Evolutionary conservation across 1,140 invertebrate species (phyloP).

Genomic region (Ericerus pela): DNA sequence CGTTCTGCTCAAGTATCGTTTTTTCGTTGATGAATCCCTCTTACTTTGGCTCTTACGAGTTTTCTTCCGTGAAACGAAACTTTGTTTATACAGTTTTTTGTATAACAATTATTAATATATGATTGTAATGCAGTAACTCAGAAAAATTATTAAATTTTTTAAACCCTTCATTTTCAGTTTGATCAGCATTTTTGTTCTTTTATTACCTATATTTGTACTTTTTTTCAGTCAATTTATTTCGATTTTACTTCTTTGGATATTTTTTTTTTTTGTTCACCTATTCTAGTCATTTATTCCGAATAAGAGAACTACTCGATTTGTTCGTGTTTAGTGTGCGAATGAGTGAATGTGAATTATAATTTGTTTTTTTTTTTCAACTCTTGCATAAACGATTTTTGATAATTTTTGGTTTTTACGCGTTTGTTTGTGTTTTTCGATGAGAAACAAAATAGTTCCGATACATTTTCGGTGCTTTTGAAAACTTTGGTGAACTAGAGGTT

Average conservation of each 20-base stretch:
- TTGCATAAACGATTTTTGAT: background rate
- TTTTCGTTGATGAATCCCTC: conserved; percentile 1
- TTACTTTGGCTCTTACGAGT: no score
- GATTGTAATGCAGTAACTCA: no score
- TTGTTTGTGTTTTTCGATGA: background rate
- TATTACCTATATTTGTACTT: background rate
- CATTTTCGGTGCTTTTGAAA: background rate
- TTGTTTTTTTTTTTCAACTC: background rate
- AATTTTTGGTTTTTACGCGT: background rate
- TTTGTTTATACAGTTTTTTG: background rate
- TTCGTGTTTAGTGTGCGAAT: no score
- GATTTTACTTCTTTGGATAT: no score
- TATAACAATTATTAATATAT: no score
- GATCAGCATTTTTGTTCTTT: background rate
- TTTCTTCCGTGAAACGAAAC: background rate
- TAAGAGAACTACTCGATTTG: no score
- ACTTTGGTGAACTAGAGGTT: background rate
- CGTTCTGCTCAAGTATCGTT: background rate
- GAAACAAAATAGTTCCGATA: background rate
- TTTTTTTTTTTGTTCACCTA: no score
- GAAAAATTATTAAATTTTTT: no score
- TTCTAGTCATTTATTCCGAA: no score
- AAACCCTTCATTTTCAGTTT: background rate
- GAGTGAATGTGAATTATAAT: background rate
- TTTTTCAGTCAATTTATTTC: no score